A percentile compares a stretch with the other conserved stretches of the same genome.
phyloP scores from a whole-genome alignment of 2,888 invertebrate genomes.

The Ligdia adustata region DNA sequence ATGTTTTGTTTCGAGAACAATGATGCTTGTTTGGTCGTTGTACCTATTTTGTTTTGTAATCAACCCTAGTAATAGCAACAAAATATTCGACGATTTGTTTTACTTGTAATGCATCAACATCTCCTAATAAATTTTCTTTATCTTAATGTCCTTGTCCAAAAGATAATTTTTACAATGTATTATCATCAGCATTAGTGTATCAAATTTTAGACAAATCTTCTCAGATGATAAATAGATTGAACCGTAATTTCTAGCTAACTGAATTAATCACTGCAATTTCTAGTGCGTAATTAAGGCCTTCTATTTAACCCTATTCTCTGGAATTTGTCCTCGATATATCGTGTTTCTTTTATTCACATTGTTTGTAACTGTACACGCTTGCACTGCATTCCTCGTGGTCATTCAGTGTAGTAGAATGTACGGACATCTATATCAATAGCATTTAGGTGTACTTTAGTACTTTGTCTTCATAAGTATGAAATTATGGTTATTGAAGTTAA shows the following conservation, averaged over 20 bases:
- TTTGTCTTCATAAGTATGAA: background rate
- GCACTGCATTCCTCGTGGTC: constrained; percentile 59
- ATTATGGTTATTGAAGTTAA: background rate
- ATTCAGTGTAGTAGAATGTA: constrained; percentile 41
- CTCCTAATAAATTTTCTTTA: too few species aligned
- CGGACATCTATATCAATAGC: background rate
- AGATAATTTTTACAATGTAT: too few species aligned
- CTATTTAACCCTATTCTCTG: constrained; percentile 30
- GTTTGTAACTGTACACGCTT: constrained; percentile 53
- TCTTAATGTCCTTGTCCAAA: background rate
- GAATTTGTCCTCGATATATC: constrained; percentile 38
- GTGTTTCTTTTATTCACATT: constrained; percentile 39
- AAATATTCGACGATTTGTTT: too few species aligned
- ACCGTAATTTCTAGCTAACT: constrained; percentile 16
- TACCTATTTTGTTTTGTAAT: constrained; percentile 8
- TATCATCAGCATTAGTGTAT: too few species aligned
- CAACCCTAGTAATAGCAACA: background rate
- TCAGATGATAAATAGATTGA: constrained; percentile 7
- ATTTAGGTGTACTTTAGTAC: constrained; percentile 4
- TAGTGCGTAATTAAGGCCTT: constrained; percentile 21
- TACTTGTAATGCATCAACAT: too few species aligned
- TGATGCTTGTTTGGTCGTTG: constrained; percentile 1
- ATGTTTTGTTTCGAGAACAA: constrained; percentile 35
- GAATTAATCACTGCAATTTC: constrained; percentile 23
- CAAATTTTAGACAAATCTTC: constrained; percentile 3